phyloP scores from a whole-genome alignment of 1,140 invertebrate species.

The Caenorhabditis remanei region DNA sequence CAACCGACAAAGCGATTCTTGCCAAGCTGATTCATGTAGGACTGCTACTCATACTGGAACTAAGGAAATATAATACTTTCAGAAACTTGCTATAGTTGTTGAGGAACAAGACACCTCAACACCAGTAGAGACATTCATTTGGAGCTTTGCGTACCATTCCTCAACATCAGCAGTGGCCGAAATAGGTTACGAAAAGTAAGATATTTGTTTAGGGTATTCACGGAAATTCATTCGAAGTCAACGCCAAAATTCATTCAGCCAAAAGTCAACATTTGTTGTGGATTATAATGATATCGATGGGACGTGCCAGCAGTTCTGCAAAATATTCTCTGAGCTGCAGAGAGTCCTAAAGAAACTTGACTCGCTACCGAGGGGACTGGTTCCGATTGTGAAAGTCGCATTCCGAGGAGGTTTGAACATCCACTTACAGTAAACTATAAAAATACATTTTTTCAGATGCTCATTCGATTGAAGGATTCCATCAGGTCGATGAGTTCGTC shows the following conservation, averaged over 20 bases:
- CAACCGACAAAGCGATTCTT: neutral
- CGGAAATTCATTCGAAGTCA: neutral
- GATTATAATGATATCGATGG: neutral
- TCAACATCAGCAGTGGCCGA: neutral
- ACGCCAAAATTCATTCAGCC: neutral
- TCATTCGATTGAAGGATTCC: neutral
- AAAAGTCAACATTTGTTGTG: neutral
- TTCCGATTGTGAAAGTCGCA: neutral
- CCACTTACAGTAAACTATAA: neutral
- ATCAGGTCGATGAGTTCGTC: neutral
- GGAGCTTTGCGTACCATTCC: neutral
- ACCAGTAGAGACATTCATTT: neutral
- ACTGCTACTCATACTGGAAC: neutral
- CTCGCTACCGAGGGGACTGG: neutral
- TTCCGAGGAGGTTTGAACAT: neutral
- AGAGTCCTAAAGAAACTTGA: neutral
- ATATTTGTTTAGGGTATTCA: neutral
- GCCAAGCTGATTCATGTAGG: neutral
- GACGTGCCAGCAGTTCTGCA: neutral
- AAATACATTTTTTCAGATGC: neutral
- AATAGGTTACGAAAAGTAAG: neutral
- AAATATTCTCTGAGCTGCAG: neutral
- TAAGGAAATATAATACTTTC: neutral
- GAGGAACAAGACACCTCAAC: neutral
- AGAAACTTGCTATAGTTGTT: conserved; percentile 32